A percentile compares a stretch with the other conserved stretches of the same genome.
Conservation (phyloP, 2,797 vertebrate genomes). For the Chloroceryle amazona region DNA sequence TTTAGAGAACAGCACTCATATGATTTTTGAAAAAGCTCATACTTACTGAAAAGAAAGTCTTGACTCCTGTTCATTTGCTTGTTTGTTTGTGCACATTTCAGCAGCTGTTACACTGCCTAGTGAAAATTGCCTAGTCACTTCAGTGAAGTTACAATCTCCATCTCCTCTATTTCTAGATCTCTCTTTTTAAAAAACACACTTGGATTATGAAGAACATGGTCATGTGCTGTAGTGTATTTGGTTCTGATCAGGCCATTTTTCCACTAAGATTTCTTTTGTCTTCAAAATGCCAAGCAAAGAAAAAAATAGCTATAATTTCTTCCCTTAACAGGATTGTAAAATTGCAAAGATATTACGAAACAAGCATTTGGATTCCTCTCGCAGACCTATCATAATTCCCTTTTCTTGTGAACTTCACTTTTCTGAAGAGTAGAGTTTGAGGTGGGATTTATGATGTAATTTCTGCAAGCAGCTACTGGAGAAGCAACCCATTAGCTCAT, state of each 20-base stretch:
- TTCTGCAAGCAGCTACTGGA: not conserved
- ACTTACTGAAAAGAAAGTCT: not conserved
- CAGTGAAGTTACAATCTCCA: not conserved
- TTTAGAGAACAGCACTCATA: not conserved
- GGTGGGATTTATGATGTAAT: not conserved
- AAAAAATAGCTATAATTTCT: not conserved
- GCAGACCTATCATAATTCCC: not conserved
- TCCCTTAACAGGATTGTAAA: not conserved
- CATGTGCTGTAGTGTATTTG: not conserved
- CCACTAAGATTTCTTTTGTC: not conserved
- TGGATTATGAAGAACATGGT: not conserved
- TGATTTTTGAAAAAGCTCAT: not conserved
- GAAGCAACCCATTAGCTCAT: not conserved
- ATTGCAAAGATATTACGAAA: not conserved
- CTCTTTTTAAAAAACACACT: not conserved
- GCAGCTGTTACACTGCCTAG: not conserved
- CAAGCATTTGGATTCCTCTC: not conserved
- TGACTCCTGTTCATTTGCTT: not conserved
- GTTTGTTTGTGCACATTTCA: not conserved
- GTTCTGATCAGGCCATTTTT: not conserved
- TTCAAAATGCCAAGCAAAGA: not conserved
- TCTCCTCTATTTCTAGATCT: not conserved
- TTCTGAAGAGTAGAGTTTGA: not conserved
- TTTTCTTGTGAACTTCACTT: not conserved
- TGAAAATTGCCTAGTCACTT: not conserved